phyloP scores from a whole-genome alignment of 2,888 invertebrate genomes.

The Agonopterix alstromeriana region DNA sequence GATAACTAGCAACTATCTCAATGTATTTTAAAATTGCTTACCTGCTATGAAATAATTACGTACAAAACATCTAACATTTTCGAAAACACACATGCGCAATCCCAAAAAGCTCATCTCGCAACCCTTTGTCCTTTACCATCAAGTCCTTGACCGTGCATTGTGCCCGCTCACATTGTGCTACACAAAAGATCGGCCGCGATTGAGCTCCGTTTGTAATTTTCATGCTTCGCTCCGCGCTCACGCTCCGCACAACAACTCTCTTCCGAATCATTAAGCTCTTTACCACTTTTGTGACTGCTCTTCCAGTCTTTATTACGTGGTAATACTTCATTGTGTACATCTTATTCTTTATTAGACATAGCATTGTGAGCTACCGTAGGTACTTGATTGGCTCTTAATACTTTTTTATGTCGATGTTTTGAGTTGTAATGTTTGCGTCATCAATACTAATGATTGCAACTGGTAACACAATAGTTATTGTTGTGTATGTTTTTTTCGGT shows the following conservation, averaged over 20 bases:
- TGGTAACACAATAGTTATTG: slow-evolving; percentile 68
- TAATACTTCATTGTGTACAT: slow-evolving; percentile 52
- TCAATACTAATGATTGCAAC: slow-evolving; percentile 74
- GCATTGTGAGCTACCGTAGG: slow-evolving; percentile 36
- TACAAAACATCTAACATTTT: not conserved
- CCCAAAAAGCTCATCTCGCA: slow-evolving; percentile 30
- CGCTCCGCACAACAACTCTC: slow-evolving; percentile 62
- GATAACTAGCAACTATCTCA: not conserved
- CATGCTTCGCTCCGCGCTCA: slow-evolving; percentile 66
- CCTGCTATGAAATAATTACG: not conserved
- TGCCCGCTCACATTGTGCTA: slow-evolving; percentile 32
- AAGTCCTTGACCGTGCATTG: slow-evolving; percentile 72
- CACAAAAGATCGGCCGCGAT: slow-evolving; percentile 67
- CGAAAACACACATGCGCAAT: slow-evolving; percentile 1
- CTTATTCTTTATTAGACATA: slow-evolving; percentile 38
- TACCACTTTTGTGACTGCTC: slow-evolving; percentile 58
- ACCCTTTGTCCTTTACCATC: slow-evolving; percentile 58
- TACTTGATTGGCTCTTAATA: slow-evolving; percentile 61
- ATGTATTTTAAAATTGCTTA: not conserved
- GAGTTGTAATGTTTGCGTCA: slow-evolving; percentile 68
- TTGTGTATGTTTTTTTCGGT: slow-evolving; percentile 46
- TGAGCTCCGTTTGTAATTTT: slow-evolving; percentile 67
- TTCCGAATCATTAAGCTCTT: slow-evolving; percentile 73
- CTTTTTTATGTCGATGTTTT: slow-evolving; percentile 57
- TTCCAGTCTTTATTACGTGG: slow-evolving; percentile 49